Evolutionary conservation across 1,140 invertebrate genomes (phyloP), one percentile per base, ranked within the genome.

Genomic region (Neodiprion fabricii): DNA sequence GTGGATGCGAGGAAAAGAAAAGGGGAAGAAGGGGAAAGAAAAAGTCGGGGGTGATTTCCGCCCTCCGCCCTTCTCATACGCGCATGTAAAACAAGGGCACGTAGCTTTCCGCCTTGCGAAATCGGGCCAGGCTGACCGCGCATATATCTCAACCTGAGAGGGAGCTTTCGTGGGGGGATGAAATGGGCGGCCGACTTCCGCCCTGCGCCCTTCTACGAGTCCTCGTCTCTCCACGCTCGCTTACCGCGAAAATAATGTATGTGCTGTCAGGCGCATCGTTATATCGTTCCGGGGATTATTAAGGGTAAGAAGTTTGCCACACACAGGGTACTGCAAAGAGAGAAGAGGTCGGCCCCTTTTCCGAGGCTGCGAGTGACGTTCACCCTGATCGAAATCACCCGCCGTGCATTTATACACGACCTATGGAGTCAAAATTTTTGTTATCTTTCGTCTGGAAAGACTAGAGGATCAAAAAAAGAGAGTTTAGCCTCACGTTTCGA

Each of bases 241-340:
- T 72, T 74, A 53, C 77, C 66, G 67, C 73, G 48, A 53, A 12
- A 17, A 49, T 79, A 79, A 79, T 79, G 78, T 79, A 79, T 79
- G 78, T 78, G 73, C 70, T 75, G 78, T 78, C 78, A 79, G 75
- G 78, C 71, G 70, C 75, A 75, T 79, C 78, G 76, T 79, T 79
- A 79, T 66, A 72, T 68, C 76, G 74, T 72, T 77, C 28, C 28
- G 76, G 75, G 75, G 77, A 75, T 76, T 76, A 78, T 78, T 72
- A 76, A 21, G 67, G 21, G 67, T 69, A 69, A 69, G 67, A 69
- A 69, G 8, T 69, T 69, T 47, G 67, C 23, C 21, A 47, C 67
- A 69, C 11, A 12, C 14, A 14, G 21, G 67, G 10, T 14, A 5
- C 8, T 61, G n/a, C n/a, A 61, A 61, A 61, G 53, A 17, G n/a